A percentile compares a stretch with the other conserved stretches of the same genome.
Conservation (phyloP, 1,140 invertebrate species). For the Cheumatopsyche charites region DNA sequence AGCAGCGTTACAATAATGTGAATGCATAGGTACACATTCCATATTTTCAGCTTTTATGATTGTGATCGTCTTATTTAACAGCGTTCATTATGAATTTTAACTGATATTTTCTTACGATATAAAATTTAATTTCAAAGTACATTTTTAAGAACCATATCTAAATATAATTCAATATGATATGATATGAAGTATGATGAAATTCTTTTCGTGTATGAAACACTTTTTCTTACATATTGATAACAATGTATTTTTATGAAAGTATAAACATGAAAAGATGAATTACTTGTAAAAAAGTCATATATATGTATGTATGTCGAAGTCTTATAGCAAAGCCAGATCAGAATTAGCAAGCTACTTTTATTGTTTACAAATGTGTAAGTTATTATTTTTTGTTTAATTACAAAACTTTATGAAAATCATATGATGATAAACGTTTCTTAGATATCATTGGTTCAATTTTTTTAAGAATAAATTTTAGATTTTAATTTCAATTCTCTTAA, state of each 20-base stretch:
- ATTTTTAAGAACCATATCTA: slow-evolving; percentile 23
- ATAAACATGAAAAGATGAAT: slow-evolving; percentile 44
- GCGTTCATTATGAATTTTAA: neutral
- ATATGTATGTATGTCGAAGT: slow-evolving; percentile 27
- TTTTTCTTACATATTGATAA: slow-evolving; percentile 27
- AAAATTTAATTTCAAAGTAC: slow-evolving; percentile 20
- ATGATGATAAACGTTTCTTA: slow-evolving; percentile 29
- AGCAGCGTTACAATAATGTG: no score
- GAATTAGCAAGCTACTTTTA: slow-evolving; percentile 33
- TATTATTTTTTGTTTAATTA: slow-evolving; percentile 1
- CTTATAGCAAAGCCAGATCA: slow-evolving; percentile 40
- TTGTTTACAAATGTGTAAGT: slow-evolving; percentile 7
- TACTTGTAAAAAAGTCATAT: slow-evolving; percentile 38
- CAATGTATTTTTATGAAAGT: slow-evolving; percentile 44
- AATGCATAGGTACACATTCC: no score
- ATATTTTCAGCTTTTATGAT: no score
- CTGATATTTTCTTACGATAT: neutral
- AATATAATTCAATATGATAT: slow-evolving; percentile 37
- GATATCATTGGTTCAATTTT: slow-evolving; percentile 38
- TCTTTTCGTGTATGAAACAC: slow-evolving; percentile 10
- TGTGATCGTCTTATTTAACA: slow-evolving; percentile 4
- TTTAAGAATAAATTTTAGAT: slow-evolving; percentile 19
- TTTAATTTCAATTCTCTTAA: slow-evolving; percentile 11
- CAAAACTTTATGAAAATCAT: slow-evolving; percentile 6
- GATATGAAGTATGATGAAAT: slow-evolving; percentile 39